Conservation (phyloP, 2,113 vertebrate species). For the Geothlypis trichas region DNA sequence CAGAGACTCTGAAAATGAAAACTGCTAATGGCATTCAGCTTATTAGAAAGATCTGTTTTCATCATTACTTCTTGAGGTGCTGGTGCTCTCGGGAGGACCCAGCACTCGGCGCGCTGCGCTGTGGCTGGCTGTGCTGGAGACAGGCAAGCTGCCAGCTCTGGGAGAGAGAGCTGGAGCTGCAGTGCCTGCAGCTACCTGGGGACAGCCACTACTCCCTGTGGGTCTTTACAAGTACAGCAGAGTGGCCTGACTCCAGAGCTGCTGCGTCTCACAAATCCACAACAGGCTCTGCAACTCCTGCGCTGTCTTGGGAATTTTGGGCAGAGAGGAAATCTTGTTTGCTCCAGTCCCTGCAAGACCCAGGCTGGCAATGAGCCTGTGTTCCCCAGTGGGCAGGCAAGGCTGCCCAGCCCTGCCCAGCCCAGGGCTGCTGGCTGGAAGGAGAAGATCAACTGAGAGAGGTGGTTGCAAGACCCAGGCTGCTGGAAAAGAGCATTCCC, state of each 20-base stretch:
- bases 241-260: not conserved
- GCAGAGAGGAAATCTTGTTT: not conserved
- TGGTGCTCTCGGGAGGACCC: not conserved
- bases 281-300: not conserved
- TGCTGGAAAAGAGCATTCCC: not conserved
- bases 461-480: not conserved
- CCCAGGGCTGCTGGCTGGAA: not conserved
- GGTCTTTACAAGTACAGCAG: not conserved
- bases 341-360: not conserved
- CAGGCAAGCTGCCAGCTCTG: not conserved
- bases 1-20: not conserved
- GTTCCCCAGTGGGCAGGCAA: fast-evolving
- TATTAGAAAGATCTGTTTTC: constrained; percentile 13
- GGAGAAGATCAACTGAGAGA: not conserved
- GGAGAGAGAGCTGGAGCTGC: not conserved
- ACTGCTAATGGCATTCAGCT: not conserved
- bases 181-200: not conserved
- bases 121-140: not conserved
- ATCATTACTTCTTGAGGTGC: not conserved
- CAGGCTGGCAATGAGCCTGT: not conserved
- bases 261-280: not conserved
- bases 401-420: not conserved
- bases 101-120: not conserved
- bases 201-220: not conserved
- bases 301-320: not conserved